Evolutionary conservation across 2,797 vertebrate species (phyloP), one percentile per base, ranked within the genome.

Genomic region (Phylloscopus collybita): DNA sequence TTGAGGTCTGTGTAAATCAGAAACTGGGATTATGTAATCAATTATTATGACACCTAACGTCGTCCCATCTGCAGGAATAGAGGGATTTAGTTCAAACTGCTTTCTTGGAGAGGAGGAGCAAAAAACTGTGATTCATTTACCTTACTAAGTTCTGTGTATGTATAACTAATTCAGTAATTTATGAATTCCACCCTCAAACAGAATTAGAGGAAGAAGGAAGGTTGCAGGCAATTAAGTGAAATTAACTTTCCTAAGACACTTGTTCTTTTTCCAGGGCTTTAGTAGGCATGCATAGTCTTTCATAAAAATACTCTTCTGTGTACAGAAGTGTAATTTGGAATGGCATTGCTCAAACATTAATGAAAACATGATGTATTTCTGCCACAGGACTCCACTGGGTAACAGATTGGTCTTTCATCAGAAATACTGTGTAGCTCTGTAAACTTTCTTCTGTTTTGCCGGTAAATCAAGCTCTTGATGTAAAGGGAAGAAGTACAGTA

Each of bases 1-100:
- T 70, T 90, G 94, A 65, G 53, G 42, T 86, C 36, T 64, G 56
- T 91, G 86, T 80, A 88, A 89, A 89, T 53, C 59, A 79, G 80
- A 86, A 84, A 60, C 27, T 47, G 40, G 49, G 45, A 70, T 94
- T 94, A 50, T 53, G 54, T 32, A 1, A 84, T 79, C 9, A 5
- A 57, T 88, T 92, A 79, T 59, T 69, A 50, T 57, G 57, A 65
- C 65, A 62, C 36, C 50, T 83, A 60, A 53, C 10, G 7, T 59
- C 6, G 15, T 47, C 30, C 44, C 29, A 45, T 60, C 66, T 86
- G 51, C 20, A 34, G 70, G 49, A 88, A 84, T 47, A 78, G 70
- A 72, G 11, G 6, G 7, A 50, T 83, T 89, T 89, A 79, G 66
- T 88, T 84, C 62, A 75, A 90, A 57, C 34, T 78, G 23, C 25